These are phyloP conservation scores for Hemibagrus guttatus DNA, from an alignment of 2,797 vertebrate genomes.

Conservation along the genomic window DNA sequence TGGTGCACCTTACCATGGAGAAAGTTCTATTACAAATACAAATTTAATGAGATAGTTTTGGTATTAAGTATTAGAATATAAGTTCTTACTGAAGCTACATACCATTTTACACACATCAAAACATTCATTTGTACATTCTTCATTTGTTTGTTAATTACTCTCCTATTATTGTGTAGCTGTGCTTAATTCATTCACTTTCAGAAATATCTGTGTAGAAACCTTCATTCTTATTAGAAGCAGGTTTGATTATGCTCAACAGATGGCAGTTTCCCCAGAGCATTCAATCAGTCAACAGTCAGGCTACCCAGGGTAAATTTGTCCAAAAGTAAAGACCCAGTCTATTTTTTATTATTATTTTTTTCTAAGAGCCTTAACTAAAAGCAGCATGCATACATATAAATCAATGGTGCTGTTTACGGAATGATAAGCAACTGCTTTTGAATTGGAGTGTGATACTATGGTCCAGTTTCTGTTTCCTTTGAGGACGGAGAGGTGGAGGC, in stretches of 20 bases:
- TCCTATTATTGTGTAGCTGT: conserved; percentile 3
- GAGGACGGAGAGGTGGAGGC: conserved; percentile 39
- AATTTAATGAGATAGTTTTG: conserved; percentile 1
- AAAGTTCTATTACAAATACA: not conserved
- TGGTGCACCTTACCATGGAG: not conserved
- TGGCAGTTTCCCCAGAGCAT: conserved; percentile 41
- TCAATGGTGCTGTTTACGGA: conserved; percentile 23
- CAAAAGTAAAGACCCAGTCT: conserved; percentile 7
- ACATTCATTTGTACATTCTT: not conserved
- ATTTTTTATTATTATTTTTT: conserved; percentile 23
- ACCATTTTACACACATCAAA: not conserved
- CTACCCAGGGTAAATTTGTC: conserved; percentile 50
- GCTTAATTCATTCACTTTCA: not conserved
- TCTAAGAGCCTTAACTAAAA: conserved; percentile 44
- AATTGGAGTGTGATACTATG: conserved; percentile 41
- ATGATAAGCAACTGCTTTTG: conserved; percentile 53
- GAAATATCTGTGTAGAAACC: conserved; percentile 29
- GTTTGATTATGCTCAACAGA: conserved; percentile 60
- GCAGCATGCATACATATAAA: conserved; percentile 35
- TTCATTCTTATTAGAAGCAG: conserved; percentile 50
- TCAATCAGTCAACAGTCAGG: conserved; percentile 36
- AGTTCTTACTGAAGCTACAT: not conserved
- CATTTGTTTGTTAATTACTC: not conserved
- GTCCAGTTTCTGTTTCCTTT: conserved; percentile 50
- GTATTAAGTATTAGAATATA: not conserved